Evolutionary conservation across 2,797 vertebrate genomes (phyloP).

Genomic region (Parauchenoglanis ngamensis): DNA sequence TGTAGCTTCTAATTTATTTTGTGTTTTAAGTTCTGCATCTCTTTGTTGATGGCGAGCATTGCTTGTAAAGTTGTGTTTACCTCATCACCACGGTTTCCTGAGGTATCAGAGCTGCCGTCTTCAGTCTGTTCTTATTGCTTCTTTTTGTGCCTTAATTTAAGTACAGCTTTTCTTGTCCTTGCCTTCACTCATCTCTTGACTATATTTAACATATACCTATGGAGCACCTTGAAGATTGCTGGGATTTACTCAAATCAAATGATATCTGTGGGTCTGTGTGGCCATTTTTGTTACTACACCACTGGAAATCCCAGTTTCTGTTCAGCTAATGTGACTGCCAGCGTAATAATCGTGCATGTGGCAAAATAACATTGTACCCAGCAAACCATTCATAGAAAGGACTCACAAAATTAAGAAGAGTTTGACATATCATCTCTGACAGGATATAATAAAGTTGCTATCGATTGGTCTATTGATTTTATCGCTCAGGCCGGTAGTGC

Average conservation of each 20-base stretch:
- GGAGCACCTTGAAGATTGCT: background rate
- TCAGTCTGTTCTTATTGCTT: background rate
- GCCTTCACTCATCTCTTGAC: background rate
- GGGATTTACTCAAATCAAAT: background rate
- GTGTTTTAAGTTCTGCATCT: background rate
- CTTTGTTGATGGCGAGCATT: background rate
- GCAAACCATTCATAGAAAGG: slow-evolving; percentile 24
- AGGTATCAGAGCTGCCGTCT: background rate
- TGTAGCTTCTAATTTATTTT: slow-evolving; percentile 9
- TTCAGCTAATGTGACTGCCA: slow-evolving; percentile 3
- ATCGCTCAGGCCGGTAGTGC: background rate
- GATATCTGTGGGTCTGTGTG: background rate
- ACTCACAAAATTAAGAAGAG: slow-evolving; percentile 1
- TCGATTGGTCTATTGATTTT: slow-evolving; percentile 18
- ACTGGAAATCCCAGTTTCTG: background rate
- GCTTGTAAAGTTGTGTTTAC: background rate
- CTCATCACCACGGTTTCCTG: background rate
- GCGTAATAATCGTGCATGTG: background rate
- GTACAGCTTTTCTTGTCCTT: background rate
- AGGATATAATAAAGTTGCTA: slow-evolving; percentile 16
- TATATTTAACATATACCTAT: background rate
- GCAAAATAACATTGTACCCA: background rate
- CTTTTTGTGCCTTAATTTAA: background rate
- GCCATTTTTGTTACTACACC: background rate
- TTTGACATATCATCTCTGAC: slow-evolving; percentile 24